Percentiles rank a stretch among this genome's conserved stretches.
Evolutionary conservation across 2,888 invertebrate species (phyloP).

Genomic region (Cephus rjabovi): DNA sequence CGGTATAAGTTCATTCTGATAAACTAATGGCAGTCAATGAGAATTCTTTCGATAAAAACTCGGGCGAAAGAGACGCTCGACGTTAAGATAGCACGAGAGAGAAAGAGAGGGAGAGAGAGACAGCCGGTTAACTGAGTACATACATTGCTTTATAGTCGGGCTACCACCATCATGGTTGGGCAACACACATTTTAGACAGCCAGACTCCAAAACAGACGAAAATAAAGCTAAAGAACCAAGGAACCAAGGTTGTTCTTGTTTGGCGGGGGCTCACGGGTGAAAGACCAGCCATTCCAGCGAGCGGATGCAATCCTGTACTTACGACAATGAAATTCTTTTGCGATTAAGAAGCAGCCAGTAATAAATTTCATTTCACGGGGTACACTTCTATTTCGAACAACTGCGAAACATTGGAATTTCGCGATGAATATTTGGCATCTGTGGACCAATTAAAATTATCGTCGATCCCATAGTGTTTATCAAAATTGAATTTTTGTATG

Average conservation of each 20-base stretch:
- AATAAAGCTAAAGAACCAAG: constrained; percentile 20
- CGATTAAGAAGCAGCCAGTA: neutral
- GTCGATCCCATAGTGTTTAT: neutral
- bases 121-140: neutral
- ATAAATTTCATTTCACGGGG: neutral
- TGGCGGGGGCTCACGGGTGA: constrained; percentile 21
- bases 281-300: constrained; percentile 17
- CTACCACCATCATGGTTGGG: neutral
- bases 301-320: constrained; percentile 2
- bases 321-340: constrained; percentile 15
- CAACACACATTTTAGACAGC: constrained; percentile 12
- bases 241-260: constrained; percentile 25
- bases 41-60: constrained; percentile 1
- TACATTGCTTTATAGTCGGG: constrained; percentile 1
- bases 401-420: neutral
- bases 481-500: neutral
- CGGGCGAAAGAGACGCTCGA: neutral
- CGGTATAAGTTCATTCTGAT: neutral
- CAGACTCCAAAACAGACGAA: constrained; percentile 25
- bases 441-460: neutral
- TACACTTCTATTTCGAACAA: neutral
- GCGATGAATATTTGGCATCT: neutral
- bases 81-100: neutral
- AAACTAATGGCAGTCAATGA: constrained; percentile 3
- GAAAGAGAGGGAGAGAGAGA: neutral